Evolutionary conservation across 1,140 invertebrate genomes (phyloP).

Genomic region (Cepaea nemoralis): DNA sequence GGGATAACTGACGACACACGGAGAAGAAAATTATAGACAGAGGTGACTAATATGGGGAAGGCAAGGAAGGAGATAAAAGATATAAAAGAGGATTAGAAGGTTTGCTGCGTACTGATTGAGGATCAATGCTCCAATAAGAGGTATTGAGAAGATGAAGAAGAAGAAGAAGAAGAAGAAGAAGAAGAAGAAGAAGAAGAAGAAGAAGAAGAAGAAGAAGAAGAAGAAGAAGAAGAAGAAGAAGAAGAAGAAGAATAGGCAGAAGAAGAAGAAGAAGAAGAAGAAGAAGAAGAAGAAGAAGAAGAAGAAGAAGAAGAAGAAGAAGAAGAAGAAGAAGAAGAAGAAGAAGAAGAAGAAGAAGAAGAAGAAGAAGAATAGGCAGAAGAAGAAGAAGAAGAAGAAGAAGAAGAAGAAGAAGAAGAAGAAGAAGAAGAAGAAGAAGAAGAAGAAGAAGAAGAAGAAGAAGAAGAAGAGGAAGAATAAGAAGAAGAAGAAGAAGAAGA

Average conservation of each 20-base stretch:
- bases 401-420: conserved; percentile 10
- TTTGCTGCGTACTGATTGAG: background rate
- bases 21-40: too few species aligned
- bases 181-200: conserved; percentile 9
- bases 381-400: conserved; percentile 10
- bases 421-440: conserved; percentile 10
- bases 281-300: conserved; percentile 4
- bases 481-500: conserved; percentile 10
- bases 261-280: background rate
- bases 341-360: conserved; percentile 10
- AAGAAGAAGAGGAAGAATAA: conserved; percentile 10
- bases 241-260: too few species aligned
- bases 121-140: background rate
- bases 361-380: too few species aligned
- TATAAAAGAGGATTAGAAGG: background rate
- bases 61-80: background rate
- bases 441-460: conserved; percentile 10
- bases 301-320: conserved; percentile 6
- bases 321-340: conserved; percentile 10
- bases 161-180: too few species aligned
- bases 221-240: conserved; percentile 10
- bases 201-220: conserved; percentile 3
- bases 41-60: too few species aligned
- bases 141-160: too few species aligned
- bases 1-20: too few species aligned